phyloP scores from a whole-genome alignment of 2,797 vertebrate genomes.

The Halcyon badia region DNA sequence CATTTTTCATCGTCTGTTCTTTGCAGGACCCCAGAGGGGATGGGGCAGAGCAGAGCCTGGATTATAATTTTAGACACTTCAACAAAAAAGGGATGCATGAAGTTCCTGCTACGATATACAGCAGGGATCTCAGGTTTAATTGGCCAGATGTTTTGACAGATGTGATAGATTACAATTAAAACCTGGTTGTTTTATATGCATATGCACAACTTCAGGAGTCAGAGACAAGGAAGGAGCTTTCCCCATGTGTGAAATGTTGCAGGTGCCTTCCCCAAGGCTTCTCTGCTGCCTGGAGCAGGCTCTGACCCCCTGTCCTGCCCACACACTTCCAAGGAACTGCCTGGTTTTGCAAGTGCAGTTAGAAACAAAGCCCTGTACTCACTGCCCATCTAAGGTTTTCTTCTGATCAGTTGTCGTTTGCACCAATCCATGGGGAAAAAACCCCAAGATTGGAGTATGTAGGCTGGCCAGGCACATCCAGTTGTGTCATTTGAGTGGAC shows the following conservation, averaged over 20 bases:
- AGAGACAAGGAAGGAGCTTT: not conserved
- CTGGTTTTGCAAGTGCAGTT: not conserved
- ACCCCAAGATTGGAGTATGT: not conserved
- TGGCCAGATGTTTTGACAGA: not conserved
- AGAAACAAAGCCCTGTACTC: not conserved
- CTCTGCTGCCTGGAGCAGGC: rapidly evolving
- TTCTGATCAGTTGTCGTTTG: rapidly evolving
- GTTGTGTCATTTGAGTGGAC: not conserved
- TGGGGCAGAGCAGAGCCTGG: not conserved
- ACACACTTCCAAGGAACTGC: rapidly evolving
- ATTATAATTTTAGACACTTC: not conserved
- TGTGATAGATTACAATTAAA: not conserved
- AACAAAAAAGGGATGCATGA: not conserved
- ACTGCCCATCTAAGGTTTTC: not conserved
- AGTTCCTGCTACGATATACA: not conserved
- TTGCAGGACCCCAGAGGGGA: not conserved
- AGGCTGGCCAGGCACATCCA: not conserved
- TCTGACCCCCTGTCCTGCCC: not conserved
- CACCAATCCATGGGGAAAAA: not conserved
- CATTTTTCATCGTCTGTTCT: not conserved
- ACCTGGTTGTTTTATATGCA: not conserved
- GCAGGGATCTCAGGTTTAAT: not conserved
- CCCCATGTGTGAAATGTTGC: rapidly evolving
- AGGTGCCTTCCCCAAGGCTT: not conserved
- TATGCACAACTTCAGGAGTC: not conserved